Evolutionary conservation across 2,113 vertebrate species (phyloP), one percentile per base, ranked within the genome.

Genomic region (Brienomyrus brachyistius): DNA sequence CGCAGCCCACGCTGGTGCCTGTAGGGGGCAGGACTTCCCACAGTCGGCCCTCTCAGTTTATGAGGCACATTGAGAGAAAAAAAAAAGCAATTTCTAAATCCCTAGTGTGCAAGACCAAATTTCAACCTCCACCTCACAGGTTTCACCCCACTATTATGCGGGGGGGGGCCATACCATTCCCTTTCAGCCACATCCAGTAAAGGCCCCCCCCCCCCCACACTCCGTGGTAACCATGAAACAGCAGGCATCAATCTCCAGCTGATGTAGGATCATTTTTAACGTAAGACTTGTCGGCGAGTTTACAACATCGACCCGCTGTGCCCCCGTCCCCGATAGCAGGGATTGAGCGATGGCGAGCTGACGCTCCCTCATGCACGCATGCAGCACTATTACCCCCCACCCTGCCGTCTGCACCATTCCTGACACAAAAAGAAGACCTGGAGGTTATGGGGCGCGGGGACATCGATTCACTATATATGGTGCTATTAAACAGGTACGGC

Each of bases 221-320:
- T 19, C 40, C 21, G 19, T 66, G 4, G 47, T 31, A 70, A 91
- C 88, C 2, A 23, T 48, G 86, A 66, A 92, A 90, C 91, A 89
- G 91, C 88, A 23, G 27, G 74, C 89, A 91, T 93, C 93, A 90
- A 90, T 93, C 92, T 91, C 66, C 3, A 0, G 47, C 62, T 7
- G 45, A 77, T 88, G 90, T 83, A 50, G 89, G 74, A 82, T 91
- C 91, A 90, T 91, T 86, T 89, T 92, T 90, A 89, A 90, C 51
- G 88, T 4, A 84, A 89, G 52, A 91, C 91, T 92, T 91, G 90
- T 93, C 91, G 92, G 91, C 45, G 91, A 88, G 90, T 91, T 94
- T 93, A 92, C 93, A 92, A 93, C 91, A 86, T 27, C 93, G 94
- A 93, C 94, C 94, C 86, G 90, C 93, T 90, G 90, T 87, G 84